These are phyloP conservation scores for Solea solea DNA, from an alignment of 2,113 vertebrate genomes.

Conservation along the genomic window DNA sequence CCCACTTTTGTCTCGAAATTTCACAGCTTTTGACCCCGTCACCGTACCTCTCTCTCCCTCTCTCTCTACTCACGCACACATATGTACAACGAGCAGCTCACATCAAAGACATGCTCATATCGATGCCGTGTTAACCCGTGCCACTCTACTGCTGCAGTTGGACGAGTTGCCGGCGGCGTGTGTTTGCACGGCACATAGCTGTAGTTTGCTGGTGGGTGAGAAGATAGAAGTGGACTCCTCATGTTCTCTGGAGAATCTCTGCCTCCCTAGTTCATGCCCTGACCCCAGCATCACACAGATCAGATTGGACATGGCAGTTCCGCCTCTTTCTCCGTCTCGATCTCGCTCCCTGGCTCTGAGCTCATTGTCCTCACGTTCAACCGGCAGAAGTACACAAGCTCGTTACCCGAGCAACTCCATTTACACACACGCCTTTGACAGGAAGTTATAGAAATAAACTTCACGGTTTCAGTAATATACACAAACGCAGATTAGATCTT, in stretches of 20 bases:
- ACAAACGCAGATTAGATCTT: background rate
- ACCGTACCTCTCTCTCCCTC: constrained; percentile 57
- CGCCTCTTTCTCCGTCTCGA: constrained; percentile 36
- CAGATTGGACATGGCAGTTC: constrained; percentile 59
- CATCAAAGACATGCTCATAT: constrained; percentile 79
- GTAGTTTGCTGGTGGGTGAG: constrained; percentile 51
- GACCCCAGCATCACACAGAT: constrained; percentile 49
- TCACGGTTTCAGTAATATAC: constrained; percentile 8
- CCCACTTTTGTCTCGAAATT: constrained; percentile 56
- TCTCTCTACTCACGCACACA: constrained; percentile 44
- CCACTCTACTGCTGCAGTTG: constrained; percentile 65
- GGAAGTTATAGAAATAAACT: constrained; percentile 48
- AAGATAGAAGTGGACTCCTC: constrained; percentile 46
- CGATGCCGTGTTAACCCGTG: constrained; percentile 72
- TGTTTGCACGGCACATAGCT: constrained; percentile 29
- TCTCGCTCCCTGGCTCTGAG: constrained; percentile 52
- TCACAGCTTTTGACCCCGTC: constrained; percentile 62
- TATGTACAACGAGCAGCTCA: constrained; percentile 26
- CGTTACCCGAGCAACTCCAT: background rate
- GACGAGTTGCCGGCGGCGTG: constrained; percentile 53
- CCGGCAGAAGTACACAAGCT: constrained; percentile 21
- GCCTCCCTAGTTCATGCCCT: constrained; percentile 11
- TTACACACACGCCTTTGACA: constrained; percentile 4
- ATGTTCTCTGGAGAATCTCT: constrained; percentile 36
- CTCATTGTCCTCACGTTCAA: constrained; percentile 41